Conservation (phyloP, 2,888 invertebrate genomes). For the Ectemnius continuus region DNA sequence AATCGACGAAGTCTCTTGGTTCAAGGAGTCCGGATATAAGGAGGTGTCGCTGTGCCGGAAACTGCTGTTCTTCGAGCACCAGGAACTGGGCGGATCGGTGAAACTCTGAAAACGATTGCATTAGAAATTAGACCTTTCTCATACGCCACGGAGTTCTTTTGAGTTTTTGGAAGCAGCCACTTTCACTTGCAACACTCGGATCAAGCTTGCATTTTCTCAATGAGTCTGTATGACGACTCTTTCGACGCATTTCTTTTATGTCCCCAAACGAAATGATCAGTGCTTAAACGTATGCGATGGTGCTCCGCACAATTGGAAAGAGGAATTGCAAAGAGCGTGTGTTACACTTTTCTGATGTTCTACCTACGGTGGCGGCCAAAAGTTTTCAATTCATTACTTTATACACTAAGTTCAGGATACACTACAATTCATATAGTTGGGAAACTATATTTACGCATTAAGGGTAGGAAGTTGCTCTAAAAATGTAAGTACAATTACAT, state of each 20-base stretch:
- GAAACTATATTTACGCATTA: too few relatives aligned
- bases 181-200: slow-evolving; percentile 14
- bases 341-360: neutral
- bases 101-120: slow-evolving; percentile 62
- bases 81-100: slow-evolving; percentile 73
- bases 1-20: slow-evolving; percentile 77
- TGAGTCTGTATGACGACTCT: slow-evolving; percentile 20
- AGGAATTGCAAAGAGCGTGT: neutral
- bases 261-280: slow-evolving; percentile 38
- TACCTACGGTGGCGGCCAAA: slow-evolving; percentile 19
- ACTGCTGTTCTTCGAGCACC: slow-evolving; percentile 72
- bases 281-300: slow-evolving; percentile 26
- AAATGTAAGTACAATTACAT: too few relatives aligned
- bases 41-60: slow-evolving; percentile 72
- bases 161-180: neutral
- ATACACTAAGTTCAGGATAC: too few relatives aligned
- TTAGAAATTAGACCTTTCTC: slow-evolving; percentile 8
- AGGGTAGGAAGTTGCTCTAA: too few relatives aligned
- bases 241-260: slow-evolving; percentile 23
- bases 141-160: neutral
- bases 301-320: slow-evolving; percentile 14
- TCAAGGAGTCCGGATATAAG: slow-evolving; percentile 79
- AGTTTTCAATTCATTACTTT: neutral
- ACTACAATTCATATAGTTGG: too few relatives aligned
- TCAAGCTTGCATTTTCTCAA: slow-evolving; percentile 25